Base-by-base conservation (phyloP, 2,797 vertebrate genomes). In the Enteromius mattozi region DNA sequence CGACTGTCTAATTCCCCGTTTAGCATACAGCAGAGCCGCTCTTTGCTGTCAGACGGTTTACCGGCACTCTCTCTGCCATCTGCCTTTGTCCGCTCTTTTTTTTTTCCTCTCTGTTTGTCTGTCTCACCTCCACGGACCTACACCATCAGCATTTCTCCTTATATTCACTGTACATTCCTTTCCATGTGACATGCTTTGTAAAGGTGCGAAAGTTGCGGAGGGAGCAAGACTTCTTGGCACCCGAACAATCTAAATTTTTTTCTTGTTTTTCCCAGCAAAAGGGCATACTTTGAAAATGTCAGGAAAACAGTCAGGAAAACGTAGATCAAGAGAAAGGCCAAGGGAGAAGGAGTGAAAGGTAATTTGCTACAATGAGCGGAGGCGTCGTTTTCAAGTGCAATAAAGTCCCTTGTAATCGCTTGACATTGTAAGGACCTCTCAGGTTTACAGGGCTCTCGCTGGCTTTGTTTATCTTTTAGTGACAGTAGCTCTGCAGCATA, bases 1-100 rank as follows among this genome's bases (percentile, higher is more conserved):
- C 40, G 17, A 82, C 49, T 68, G 40, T 81, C 37, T 71, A 86
- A 71, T 71, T 86, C 74, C 84, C 7, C 17, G 4, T 82, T 82
- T 71, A 78, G 65, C 40, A 70, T 78, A 59, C 35, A 69, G 85
- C 40, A 76, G 27, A 69, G 49, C 16, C 5, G 6, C 33, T 81
- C 40, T 45, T 74, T 35, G 30, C 47, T 81, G 72, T 77, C 47
- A 76, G 45, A 27, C 3, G 0, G 14, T 75, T 83, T 68, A 19
- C 72, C 16, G 3, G 45, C 71, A 56, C 71, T 47, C 69, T 74
- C 65, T 84, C 24, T 8, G 54, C 71, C 74, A 33, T 83, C 45
- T 83, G 75, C 42, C 37, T 82, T 78, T 35, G 12, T 75, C 59
- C 21, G 6, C 59, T 69, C 56, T 19, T 42, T 40, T 8, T 37